Conservation (phyloP, 1,140 invertebrate species). For the Drosophila bipectinata region DNA sequence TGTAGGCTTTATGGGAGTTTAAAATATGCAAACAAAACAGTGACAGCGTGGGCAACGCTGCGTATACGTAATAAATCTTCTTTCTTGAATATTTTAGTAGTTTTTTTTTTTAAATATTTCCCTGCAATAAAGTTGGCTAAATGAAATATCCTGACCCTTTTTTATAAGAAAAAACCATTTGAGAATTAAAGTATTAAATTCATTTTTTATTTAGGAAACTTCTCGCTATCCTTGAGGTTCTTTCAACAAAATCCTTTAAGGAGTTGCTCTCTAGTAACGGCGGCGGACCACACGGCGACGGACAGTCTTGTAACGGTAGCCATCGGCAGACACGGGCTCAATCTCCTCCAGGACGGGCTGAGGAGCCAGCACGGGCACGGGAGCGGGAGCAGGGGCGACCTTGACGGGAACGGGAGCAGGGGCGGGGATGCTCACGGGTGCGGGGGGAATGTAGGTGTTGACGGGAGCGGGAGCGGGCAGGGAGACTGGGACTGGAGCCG, state of each 20-base stretch:
- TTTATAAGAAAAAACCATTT: too few species aligned
- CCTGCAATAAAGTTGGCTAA: too few species aligned
- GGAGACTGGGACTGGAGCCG: background rate
- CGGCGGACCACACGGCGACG: constrained; percentile 68
- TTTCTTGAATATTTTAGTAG: background rate
- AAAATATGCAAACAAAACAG: background rate
- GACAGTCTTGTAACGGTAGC: constrained; percentile 75
- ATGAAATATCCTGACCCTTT: too few species aligned
- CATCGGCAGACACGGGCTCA: constrained; percentile 64
- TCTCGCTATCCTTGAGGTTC: constrained; percentile 14
- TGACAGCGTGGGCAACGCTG: background rate
- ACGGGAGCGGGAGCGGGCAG: constrained; percentile 42
- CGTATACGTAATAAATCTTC: background rate
- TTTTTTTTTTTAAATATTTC: background rate
- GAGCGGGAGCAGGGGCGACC: constrained; percentile 28
- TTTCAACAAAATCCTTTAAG: background rate
- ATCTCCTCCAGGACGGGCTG: constrained; percentile 70
- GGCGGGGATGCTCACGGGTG: constrained; percentile 25
- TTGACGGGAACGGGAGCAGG: constrained; percentile 33
- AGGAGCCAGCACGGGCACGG: constrained; percentile 57
- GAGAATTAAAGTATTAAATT: constrained; percentile 19
- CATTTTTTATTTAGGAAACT: constrained; percentile 50
- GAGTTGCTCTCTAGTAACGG: constrained; percentile 47
- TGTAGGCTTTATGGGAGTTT: background rate
- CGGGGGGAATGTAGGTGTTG: constrained; percentile 19